Evolutionary conservation across 2,888 invertebrate species (phyloP), one percentile per base, ranked within the genome.

Genomic region (Gymnosoma rotundatum): DNA sequence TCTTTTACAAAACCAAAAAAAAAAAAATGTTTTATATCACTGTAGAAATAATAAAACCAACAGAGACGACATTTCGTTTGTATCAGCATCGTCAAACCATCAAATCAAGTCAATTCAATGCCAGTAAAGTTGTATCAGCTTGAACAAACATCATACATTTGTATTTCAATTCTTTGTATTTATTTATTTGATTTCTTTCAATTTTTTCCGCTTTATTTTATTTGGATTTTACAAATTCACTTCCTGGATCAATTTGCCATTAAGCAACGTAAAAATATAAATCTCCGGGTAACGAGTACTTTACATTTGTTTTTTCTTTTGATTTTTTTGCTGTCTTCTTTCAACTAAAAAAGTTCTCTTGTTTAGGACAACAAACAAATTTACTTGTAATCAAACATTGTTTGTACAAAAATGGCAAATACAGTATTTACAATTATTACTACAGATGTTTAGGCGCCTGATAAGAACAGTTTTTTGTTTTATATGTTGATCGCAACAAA

Each of bases 161-260:
- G 36, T 67, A 60, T 76, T 69, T 69, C 69, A 58, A 83, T 83
- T 67, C 61, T 72, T 60, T 42, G 1, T 2, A 6, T 66, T 18
- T 64, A 32, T 61, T 54, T 9, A 63, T 58, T 21, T 38, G 6
- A 48, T 61, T 75, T 25, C 61, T 50, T 69, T 67, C 16, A 12
- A 64, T 83, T 79, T 67, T n/a, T 85, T 79, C 38, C 16, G 36
- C 66, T 54, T 54, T 42, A 10, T 74, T 69, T 48, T 67, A 14
- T 32, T 20, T 50, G 74, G 54, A n/a, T 73, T 67, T 76, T 78
- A 64, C 58, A 75, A 70, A 78, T 83, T 83, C 83, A 86, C 86
- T 88, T 87, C 87, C 87, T 87, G 87, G 86, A 86, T 87, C 84
- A 86, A 87, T 87, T 87, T 86, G 85, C 87, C 86, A 85, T 86